Evolutionary conservation across 2,113 vertebrate genomes (phyloP).

Genomic region (Reinhardtius hippoglossoides): DNA sequence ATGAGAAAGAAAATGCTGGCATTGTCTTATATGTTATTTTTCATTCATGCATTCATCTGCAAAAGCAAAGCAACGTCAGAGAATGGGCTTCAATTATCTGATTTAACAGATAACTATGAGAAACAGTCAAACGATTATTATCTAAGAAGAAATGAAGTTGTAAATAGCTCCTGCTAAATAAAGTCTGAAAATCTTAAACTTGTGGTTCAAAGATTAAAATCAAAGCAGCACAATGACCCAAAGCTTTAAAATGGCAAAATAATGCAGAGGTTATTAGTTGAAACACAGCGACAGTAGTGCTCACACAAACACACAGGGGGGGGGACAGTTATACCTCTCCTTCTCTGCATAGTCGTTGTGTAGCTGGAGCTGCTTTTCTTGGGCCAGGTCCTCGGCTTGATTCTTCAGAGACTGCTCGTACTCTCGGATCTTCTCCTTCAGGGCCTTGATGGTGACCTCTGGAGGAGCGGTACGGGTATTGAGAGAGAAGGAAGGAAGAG

Average conservation of each 20-base stretch:
- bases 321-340: slow-evolving; percentile 82
- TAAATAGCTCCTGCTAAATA: slow-evolving; percentile 41
- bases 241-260: slow-evolving; percentile 50
- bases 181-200: slow-evolving; percentile 31
- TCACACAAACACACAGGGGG: slow-evolving; percentile 4
- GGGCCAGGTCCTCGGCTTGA: slow-evolving; percentile 95
- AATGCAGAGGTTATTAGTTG: slow-evolving; percentile 43
- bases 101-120: slow-evolving; percentile 31
- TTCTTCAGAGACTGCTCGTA: slow-evolving; percentile 97
- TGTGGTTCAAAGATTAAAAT: slow-evolving; percentile 38
- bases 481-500: neutral
- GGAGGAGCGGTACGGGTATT: slow-evolving; percentile 49
- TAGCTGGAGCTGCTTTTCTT: slow-evolving; percentile 96
- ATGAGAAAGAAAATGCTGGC: slow-evolving; percentile 38
- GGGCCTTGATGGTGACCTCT: slow-evolving; percentile 99
- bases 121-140: slow-evolving; percentile 12
- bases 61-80: neutral
- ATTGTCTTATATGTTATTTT: slow-evolving; percentile 21
- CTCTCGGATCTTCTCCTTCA: slow-evolving; percentile 99
- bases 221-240: slow-evolving; percentile 35
- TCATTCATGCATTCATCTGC: slow-evolving; percentile 36
- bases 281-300: slow-evolving; percentile 4
- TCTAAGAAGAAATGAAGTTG: slow-evolving; percentile 17
- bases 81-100: slow-evolving; percentile 37
- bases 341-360: slow-evolving; percentile 98